Evolutionary conservation across 2,797 vertebrate species (phyloP), one percentile per base, ranked within the genome.

Genomic region (Holocentrus rufus): DNA sequence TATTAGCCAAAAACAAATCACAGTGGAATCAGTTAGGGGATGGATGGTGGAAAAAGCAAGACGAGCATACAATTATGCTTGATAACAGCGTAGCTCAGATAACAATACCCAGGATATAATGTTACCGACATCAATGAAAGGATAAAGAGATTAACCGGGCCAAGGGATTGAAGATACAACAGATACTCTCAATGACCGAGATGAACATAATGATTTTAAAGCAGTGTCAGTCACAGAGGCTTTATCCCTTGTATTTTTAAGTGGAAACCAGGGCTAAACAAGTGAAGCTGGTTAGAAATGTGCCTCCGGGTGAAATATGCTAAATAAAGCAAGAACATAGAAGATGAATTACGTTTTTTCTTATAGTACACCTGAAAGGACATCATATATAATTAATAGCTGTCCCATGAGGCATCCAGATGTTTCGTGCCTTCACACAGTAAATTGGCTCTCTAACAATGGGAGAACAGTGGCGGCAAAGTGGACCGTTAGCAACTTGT

Each of bases 41-140:
- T 63, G 69, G 88, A 81, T 54, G 52, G 64, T 77, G 75, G 80
- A 91, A 89, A 91, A 88, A 83, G 71, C 44, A 72, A 74, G 23
- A 77, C 74, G 65, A 58, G 77, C 50, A 57, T 70, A 85, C 63
- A 76, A 80, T 77, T 74, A 54, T 73, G 65, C 69, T 76, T 80
- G 83, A 82, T 90, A 89, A 91, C 83, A 83, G 76, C 72, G 91
- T 86, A 86, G 84, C 89, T 88, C 74, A 42, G 69, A 77, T 89
- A 84, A 93, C 93, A 93, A 93, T 84, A 80, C 68, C 69, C 53
- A 60, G 69, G 72, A 87, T 91, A 89, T 94, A 91, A 68, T 74
- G 90, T 94, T 95, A 94, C 93, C 77, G 74, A 84, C 89, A 90
- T 92, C 89, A 88, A 81, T 88, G 89, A 87, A 77, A 80, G 91